A percentile compares a stretch with the other conserved stretches of the same genome.
These are phyloP conservation scores for Patella vulgata DNA, from an alignment of 1,140 invertebrate genomes.

Conservation along the genomic window DNA sequence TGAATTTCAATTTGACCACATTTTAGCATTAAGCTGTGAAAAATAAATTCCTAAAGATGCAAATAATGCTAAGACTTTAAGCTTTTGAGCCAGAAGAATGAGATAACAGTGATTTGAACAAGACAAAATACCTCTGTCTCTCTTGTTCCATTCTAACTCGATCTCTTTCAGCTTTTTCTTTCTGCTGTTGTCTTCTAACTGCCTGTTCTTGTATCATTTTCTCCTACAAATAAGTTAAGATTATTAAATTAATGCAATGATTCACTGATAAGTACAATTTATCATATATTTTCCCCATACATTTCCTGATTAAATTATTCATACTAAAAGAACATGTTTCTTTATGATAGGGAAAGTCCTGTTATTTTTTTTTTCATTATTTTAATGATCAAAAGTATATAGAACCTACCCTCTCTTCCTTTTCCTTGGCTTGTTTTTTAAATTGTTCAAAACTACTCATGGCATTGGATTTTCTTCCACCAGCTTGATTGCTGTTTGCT, in stretches of 20 bases:
- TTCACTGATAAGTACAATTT: neutral
- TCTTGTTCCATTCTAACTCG: constrained; percentile 85
- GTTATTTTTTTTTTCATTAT: too few species aligned
- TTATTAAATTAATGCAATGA: neutral
- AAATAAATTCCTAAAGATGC: too few species aligned
- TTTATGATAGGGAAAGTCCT: too few species aligned
- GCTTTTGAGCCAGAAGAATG: too few species aligned
- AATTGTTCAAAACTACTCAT: constrained; percentile 82
- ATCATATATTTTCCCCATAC: too few species aligned
- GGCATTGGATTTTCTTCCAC: constrained; percentile 46
- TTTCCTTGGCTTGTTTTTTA: constrained; percentile 94
- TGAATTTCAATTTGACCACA: too few species aligned
- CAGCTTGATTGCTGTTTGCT: constrained; percentile 10
- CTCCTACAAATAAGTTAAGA: constrained; percentile 71
- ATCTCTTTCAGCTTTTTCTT: constrained; percentile 86
- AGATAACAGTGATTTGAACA: too few species aligned
- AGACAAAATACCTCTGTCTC: constrained; percentile 74
- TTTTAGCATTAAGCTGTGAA: too few species aligned
- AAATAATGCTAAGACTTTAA: too few species aligned
- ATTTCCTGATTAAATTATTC: too few species aligned
- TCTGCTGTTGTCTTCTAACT: constrained; percentile 79
- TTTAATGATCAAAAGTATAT: too few species aligned
- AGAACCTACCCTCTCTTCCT: constrained; percentile 80
- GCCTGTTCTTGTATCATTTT: constrained; percentile 84
- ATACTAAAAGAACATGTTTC: too few species aligned